phyloP scores from a whole-genome alignment of 2,888 invertebrate species.

The Chelonus formosanus region DNA sequence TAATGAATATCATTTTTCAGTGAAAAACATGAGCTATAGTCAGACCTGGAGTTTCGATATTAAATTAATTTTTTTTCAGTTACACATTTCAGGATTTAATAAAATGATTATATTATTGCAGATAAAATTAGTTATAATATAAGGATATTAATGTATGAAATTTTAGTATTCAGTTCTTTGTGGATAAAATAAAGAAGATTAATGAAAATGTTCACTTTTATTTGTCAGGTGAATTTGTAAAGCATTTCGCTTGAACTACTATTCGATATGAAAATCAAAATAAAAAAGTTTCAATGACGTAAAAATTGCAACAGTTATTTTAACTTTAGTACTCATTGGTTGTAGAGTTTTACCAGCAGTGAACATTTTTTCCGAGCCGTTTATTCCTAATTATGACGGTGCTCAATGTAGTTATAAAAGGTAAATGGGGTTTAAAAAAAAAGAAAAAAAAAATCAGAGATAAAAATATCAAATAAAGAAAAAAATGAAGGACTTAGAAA shows the following conservation, averaged over 20 bases:
- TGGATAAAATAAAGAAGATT: background rate
- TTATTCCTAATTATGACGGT: slow-evolving; percentile 20
- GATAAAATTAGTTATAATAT: too few relatives aligned
- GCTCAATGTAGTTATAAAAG: slow-evolving; percentile 13
- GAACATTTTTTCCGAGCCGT: slow-evolving; percentile 17
- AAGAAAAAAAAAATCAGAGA: slow-evolving; percentile 9
- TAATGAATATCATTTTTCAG: too few relatives aligned
- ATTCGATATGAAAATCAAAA: too few relatives aligned
- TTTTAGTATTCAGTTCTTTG: too few relatives aligned
- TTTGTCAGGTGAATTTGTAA: too few relatives aligned
- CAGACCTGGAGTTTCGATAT: too few relatives aligned
- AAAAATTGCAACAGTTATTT: slow-evolving; percentile 14
- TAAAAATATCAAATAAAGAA: background rate
- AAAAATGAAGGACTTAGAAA: background rate
- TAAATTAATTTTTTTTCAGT: too few relatives aligned
- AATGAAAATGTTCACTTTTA: background rate
- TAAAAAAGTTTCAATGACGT: background rate
- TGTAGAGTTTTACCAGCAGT: slow-evolving; percentile 5
- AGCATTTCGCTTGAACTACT: too few relatives aligned
- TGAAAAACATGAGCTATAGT: too few relatives aligned
- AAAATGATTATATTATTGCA: too few relatives aligned
- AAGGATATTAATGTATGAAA: too few relatives aligned
- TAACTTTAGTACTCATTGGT: slow-evolving; percentile 1
- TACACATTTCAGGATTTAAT: too few relatives aligned
- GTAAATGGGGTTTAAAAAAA: slow-evolving; percentile 15